Evolutionary conservation across 1,140 invertebrate genomes (phyloP), one percentile per base, ranked within the genome.

Genomic region (Cheumatopsyche charites): DNA sequence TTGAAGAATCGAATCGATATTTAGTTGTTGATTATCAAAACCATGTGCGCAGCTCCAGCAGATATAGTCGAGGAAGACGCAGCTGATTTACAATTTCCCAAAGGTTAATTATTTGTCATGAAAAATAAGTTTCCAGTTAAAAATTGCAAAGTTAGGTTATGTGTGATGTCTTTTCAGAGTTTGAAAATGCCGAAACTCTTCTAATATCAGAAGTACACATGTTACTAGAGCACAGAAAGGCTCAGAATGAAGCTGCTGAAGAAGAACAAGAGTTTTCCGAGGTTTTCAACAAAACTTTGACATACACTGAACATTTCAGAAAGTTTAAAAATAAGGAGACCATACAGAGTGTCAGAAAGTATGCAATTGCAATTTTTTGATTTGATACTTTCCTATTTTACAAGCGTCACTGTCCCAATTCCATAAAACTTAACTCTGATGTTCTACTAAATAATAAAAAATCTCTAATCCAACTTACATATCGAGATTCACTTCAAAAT

Each of bases 311-410:
- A 78, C 88, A 96, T 77, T 99, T 99, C 82, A 89, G 94, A 21
- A 96, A 97, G 79, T 98, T 99, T 81, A 98, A 98, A 82, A 99
- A 98, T 80, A 94, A 97, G 79, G 97, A 99, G 84, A 98, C 96
- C 6, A 99, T 99, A 70, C 89, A 94, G 66, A 92, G 96, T 58
- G 95, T 99, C 6, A 87, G 98, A 84, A 93, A 90, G 91, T 94
- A 84, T 81, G 84, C n/a, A n/a, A n/a, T n/a, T n/a, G n/a, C n/a
- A n/a, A n/a, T n/a, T n/a, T n/a, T n/a, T 67, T 43, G 42, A 9
- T 9, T 43, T n/a, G 42, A 43, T 43, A 43, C 7, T 43, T 43
- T 43, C n/a, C 7, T n/a, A n/a, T 43, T 7, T 43, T 9, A 43
- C n/a, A 43, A 43, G 7, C 7, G n/a, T 43, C 7, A n/a, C n/a